phyloP scores from a whole-genome alignment of 2,888 invertebrate species.

The Polydrusus cervinus region DNA sequence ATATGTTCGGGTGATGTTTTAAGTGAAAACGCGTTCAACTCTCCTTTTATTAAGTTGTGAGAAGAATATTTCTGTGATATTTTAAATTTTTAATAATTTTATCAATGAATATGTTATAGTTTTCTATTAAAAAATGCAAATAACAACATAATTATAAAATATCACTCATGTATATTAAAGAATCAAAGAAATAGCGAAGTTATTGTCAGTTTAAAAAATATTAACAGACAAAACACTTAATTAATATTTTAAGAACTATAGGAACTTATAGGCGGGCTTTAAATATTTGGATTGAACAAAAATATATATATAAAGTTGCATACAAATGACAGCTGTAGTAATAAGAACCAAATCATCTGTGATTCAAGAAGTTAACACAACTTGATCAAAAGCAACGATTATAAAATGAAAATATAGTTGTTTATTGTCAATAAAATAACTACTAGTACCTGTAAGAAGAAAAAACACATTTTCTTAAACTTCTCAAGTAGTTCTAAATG shows the following conservation, averaged over 20 bases:
- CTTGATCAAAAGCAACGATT: slow-evolving; percentile 54
- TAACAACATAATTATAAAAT: not conserved
- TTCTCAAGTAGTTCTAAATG: slow-evolving; percentile 36
- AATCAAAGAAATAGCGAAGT: slow-evolving; percentile 1
- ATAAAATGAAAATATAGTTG: slow-evolving; percentile 41
- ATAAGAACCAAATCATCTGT: slow-evolving; percentile 54
- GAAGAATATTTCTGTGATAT: not conserved
- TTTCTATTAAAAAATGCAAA: not conserved
- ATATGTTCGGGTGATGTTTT: too few relatives aligned
- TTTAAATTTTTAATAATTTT: not conserved
- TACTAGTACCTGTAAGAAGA: slow-evolving; percentile 53
- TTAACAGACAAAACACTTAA: not conserved
- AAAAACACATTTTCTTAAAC: slow-evolving; percentile 43
- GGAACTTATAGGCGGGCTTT: not conserved
- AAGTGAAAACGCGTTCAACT: too few relatives aligned
- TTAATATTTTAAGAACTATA: not conserved
- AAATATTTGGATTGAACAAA: slow-evolving; percentile 41
- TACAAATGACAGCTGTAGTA: slow-evolving; percentile 48
- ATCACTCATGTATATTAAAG: too few relatives aligned
- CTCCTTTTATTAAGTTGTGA: too few relatives aligned
- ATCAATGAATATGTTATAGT: not conserved
- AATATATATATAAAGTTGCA: slow-evolving; percentile 22
- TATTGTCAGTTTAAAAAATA: not conserved
- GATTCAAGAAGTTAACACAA: slow-evolving; percentile 48
- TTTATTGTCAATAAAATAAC: slow-evolving; percentile 51